These are phyloP conservation scores for Phaethon lepturus DNA, from an alignment of 2,113 vertebrate genomes.

Conservation along the genomic window DNA sequence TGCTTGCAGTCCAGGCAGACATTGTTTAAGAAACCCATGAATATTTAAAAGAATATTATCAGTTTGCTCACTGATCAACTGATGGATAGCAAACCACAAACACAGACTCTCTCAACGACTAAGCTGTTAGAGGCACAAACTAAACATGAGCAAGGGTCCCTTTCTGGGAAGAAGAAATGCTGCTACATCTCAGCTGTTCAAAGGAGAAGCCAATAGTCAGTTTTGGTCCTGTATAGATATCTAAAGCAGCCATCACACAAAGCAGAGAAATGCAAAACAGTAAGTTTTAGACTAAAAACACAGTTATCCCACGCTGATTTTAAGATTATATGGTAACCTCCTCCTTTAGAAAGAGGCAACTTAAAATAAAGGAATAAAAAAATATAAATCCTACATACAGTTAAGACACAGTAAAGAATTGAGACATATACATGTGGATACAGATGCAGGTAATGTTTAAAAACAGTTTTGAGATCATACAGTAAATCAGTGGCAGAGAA, in stretches of 20 bases:
- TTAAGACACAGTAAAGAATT: neutral
- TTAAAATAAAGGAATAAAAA: neutral
- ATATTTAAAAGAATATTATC: neutral
- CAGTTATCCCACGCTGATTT: neutral
- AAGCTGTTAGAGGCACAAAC: neutral
- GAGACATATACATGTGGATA: neutral
- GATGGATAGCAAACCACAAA: neutral
- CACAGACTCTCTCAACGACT: rapidly evolving
- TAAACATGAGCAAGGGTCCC: neutral
- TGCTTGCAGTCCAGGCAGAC: neutral
- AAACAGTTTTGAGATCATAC: neutral
- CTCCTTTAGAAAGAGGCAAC: neutral
- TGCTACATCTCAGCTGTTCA: neutral
- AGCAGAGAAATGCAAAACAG: neutral
- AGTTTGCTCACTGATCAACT: neutral
- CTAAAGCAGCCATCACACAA: neutral
- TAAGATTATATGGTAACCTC: neutral
- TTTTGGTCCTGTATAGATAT: neutral
- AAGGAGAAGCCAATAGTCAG: neutral
- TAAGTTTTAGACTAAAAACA: neutral
- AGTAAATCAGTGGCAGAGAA: neutral
- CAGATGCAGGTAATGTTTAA: neutral
- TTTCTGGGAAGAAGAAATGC: neutral
- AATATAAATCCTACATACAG: neutral
- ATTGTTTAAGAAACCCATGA: neutral